Base-by-base conservation (phyloP, 2,797 vertebrate genomes). In the Eulemur mongoz region DNA sequence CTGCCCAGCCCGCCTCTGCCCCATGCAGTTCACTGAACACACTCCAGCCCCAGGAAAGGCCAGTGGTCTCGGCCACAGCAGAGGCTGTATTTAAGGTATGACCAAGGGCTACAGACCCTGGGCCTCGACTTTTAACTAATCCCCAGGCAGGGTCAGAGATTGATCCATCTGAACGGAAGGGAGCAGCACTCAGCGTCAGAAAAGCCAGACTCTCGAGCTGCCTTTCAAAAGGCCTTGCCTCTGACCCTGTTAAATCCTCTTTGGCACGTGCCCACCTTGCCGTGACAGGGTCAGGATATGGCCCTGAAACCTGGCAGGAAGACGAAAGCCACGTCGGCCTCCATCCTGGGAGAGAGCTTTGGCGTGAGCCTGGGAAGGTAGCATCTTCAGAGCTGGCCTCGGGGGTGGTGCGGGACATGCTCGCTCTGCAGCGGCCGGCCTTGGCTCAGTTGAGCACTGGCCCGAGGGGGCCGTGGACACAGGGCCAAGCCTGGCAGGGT, bases 81-180 rank as follows among this genome's bases (percentile, higher is more conserved):
- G n/a, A 5, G 27, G 17, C 57, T 2, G 0, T 0, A 0, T 13
- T 50, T 38, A 2, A 57, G 32, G 14, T 15, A 8, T 12, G n/a
- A n/a, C 73, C 59, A 3, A 10, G 27, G 54, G 23, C 52, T 18
- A 2, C 54, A 2, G 52, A 38, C 48, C 27, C 54, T 12, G 32
- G 61, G 35, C 52, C 50, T 27, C 50, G 4, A 14, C 65, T 79
- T 54, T 52, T 48, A 6, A 32, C 57, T 61, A 57, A n/a, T 43
- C 38, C 72, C 48, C 40, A 25, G 69, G 48, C 75, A 43, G 30
- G 52, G 23, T 43, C 54, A 40, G 65, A 52, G 57, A 8, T 10
- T 0, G 45, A n/a, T 27, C 17, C 0, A 22, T 7, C 67, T 1
- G 17, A 22, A 30, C 0, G 27, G 22, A 70, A 15, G 67, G 40